Conservation (phyloP, 2,888 invertebrate genomes). For the Andrena flavipes region DNA sequence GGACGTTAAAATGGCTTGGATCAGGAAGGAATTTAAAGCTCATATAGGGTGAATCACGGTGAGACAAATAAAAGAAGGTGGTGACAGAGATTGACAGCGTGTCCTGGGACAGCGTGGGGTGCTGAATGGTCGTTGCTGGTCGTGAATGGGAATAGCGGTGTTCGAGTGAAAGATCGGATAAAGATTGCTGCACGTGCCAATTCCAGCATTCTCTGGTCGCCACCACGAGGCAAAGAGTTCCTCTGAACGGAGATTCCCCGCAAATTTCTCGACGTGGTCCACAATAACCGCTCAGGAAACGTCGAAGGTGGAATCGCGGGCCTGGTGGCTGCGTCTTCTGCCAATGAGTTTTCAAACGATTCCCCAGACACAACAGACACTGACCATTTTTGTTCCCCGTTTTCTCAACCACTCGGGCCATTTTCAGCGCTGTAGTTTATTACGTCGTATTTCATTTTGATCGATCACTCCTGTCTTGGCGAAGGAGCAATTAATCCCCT, state of each 20-base stretch:
- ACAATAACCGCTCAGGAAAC: conserved; percentile 41
- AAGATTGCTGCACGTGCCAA: conserved; percentile 79
- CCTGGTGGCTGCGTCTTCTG: not conserved
- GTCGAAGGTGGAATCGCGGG: conserved; percentile 13
- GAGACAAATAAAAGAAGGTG: not conserved
- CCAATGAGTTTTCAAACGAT: not conserved
- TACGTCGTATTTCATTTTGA: conserved; percentile 17
- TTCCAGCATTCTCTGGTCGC: conserved; percentile 43
- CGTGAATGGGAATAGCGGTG: conserved; percentile 40
- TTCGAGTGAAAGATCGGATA: conserved; percentile 78
- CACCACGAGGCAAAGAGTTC: conserved; percentile 54
- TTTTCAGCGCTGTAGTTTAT: not conserved
- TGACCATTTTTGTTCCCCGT: not conserved
- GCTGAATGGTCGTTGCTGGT: conserved; percentile 31
- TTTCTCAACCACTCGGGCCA: not conserved
- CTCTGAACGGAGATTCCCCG: conserved; percentile 56
- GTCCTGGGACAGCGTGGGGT: conserved; percentile 22
- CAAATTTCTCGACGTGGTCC: conserved; percentile 55
- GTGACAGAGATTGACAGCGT: conserved; percentile 17
- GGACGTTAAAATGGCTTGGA: not conserved
- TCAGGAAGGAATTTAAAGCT: not conserved
- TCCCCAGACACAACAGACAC: not conserved
- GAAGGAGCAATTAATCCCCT: conserved; percentile 9
- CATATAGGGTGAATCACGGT: not conserved
- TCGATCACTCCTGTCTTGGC: conserved; percentile 9